These are phyloP conservation scores for Danaus chrysippus DNA, from an alignment of 2,888 invertebrate species.

Conservation along the genomic window DNA sequence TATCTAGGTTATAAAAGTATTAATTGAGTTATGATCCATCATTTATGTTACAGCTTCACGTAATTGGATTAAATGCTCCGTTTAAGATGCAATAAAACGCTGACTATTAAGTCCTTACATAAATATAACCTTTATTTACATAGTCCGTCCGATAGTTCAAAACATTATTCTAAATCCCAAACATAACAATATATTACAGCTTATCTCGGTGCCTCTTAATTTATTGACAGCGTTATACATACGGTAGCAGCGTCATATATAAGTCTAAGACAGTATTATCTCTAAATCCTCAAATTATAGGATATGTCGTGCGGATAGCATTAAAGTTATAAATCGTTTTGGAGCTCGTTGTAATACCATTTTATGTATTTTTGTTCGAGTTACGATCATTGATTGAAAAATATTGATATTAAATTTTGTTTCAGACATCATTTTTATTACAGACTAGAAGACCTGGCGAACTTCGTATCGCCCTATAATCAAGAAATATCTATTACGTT, in stretches of 20 bases:
- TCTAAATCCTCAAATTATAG: constrained; percentile 32
- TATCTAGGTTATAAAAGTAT: constrained; percentile 22
- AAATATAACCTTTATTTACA: too few relatives aligned
- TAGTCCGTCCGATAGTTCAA: too few relatives aligned
- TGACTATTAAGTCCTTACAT: too few relatives aligned
- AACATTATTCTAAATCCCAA: neutral
- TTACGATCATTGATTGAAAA: constrained; percentile 54
- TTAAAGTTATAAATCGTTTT: constrained; percentile 34
- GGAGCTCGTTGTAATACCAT: constrained; percentile 29
- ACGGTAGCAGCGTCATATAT: constrained; percentile 26
- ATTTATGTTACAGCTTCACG: constrained; percentile 3
- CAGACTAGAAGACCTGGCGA: too few relatives aligned
- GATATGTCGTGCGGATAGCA: constrained; percentile 29
- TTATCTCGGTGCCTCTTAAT: constrained; percentile 21
- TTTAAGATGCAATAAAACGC: too few relatives aligned
- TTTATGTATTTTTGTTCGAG: constrained; percentile 42
- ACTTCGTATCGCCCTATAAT: too few relatives aligned
- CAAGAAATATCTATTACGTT: too few relatives aligned
- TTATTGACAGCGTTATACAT: constrained; percentile 21
- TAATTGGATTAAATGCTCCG: constrained; percentile 1
- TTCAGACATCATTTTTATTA: constrained; percentile 8
- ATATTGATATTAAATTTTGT: constrained; percentile 38
- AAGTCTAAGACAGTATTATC: constrained; percentile 26
- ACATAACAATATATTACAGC: constrained; percentile 1
- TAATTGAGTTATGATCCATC: constrained; percentile 22